Percentiles rank a stretch among this genome's conserved stretches.
Conservation (phyloP, 2,888 invertebrate species). For the Tenthredo notha region DNA sequence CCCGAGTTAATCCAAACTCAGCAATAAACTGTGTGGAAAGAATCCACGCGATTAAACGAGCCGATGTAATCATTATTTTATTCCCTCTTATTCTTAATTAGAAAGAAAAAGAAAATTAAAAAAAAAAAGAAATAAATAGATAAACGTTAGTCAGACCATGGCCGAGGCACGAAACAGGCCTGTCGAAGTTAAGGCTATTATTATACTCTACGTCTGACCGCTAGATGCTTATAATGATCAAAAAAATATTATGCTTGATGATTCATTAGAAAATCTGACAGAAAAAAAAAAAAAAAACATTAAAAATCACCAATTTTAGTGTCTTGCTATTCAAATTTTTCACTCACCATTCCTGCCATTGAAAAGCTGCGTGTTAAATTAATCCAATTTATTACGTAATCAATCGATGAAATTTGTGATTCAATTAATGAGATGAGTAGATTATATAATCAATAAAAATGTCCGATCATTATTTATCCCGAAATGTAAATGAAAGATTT, state of each 20-base stretch:
- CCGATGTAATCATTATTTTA: neutral
- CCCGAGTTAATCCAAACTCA: neutral
- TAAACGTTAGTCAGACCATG: neutral
- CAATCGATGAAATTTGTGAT: neutral
- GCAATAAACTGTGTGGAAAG: slow-evolving; percentile 22
- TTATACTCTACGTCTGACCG: neutral
- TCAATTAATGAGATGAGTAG: neutral
- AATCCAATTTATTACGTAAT: slow-evolving; percentile 17
- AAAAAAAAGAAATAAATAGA: neutral
- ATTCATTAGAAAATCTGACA: slow-evolving; percentile 15
- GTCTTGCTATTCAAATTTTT: neutral
- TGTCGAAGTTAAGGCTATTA: slow-evolving; percentile 29
- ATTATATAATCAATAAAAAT: neutral
- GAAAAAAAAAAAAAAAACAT: neutral
- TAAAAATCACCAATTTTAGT: neutral
- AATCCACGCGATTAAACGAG: slow-evolving; percentile 13
- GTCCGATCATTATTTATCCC: neutral
- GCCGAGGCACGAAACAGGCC: slow-evolving; percentile 17
- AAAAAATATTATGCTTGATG: neutral
- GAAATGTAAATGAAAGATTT: neutral
- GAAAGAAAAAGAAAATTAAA: neutral
- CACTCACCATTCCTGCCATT: slow-evolving; percentile 18
- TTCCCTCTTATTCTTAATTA: neutral
- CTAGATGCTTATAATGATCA: neutral
- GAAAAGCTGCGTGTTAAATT: neutral